Evolutionary conservation across 2,113 vertebrate species (phyloP).

Genomic region (Dendropsophus ebraccatus): DNA sequence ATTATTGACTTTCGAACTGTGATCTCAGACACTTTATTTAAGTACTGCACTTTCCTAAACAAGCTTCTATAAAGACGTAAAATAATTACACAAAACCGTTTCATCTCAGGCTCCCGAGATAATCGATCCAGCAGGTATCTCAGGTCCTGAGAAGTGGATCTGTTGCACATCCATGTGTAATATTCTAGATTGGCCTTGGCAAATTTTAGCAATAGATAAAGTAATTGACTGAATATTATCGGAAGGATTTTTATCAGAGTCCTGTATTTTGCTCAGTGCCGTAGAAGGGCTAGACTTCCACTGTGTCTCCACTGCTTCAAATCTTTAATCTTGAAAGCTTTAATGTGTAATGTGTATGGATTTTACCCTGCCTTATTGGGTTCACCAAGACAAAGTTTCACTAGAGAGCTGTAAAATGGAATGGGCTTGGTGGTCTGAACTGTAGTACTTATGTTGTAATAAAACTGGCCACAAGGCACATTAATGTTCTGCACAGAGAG

Average conservation of each 20-base stretch:
- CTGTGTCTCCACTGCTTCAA: conserved; percentile 61
- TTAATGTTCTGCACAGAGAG: conserved; percentile 61
- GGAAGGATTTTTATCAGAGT: conserved; percentile 64
- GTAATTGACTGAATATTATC: conserved; percentile 64
- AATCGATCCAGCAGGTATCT: conserved; percentile 41
- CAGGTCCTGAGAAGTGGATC: conserved; percentile 57
- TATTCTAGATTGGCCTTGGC: conserved; percentile 70
- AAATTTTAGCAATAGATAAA: conserved; percentile 69
- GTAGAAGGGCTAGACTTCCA: conserved; percentile 61
- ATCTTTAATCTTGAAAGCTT: conserved; percentile 70
- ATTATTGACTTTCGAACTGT: conserved; percentile 39
- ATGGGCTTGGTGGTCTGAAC: conserved; percentile 66
- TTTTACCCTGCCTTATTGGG: conserved; percentile 68
- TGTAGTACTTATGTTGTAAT: conserved; percentile 64
- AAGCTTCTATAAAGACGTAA: conserved; percentile 31
- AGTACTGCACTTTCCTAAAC: conserved; percentile 52
- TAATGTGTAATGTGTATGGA: conserved; percentile 70
- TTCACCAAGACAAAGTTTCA: conserved; percentile 71
- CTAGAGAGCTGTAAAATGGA: conserved; percentile 71
- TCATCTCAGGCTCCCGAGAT: conserved; percentile 16
- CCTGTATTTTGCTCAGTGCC: conserved; percentile 68
- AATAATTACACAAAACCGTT: conserved; percentile 43
- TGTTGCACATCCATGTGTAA: conserved; percentile 68
- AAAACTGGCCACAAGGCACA: conserved; percentile 63
- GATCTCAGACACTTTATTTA: conserved; percentile 56